These are phyloP conservation scores for Malurus splendens DNA, from an alignment of 2,797 vertebrate genomes.

Conservation along the genomic window DNA sequence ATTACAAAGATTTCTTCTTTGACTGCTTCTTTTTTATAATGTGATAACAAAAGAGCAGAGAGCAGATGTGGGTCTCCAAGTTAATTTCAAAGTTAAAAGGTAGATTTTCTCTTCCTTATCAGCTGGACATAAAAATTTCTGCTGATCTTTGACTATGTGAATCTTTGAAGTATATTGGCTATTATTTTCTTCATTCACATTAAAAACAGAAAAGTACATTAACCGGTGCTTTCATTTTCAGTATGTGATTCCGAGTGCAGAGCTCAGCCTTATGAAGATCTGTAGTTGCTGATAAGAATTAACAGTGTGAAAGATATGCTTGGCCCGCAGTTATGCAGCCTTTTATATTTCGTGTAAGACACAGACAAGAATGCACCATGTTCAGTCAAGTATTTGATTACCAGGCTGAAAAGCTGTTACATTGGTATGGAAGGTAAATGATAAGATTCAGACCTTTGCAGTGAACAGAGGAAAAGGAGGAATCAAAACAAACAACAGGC, in stretches of 20 bases:
- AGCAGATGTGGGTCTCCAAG: not conserved
- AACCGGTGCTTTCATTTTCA: not conserved
- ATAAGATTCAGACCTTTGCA: not conserved
- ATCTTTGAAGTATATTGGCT: not conserved
- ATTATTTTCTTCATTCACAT: not conserved
- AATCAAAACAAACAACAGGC: not conserved
- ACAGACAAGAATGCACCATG: not conserved
- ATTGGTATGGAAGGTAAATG: not conserved
- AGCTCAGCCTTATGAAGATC: not conserved
- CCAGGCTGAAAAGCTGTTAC: not conserved
- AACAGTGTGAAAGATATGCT: not conserved
- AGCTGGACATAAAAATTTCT: not conserved
- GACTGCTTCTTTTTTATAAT: not conserved
- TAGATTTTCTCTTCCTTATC: not conserved
- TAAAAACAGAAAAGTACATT: not conserved
- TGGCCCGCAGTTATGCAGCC: not conserved
- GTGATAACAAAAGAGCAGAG: not conserved
- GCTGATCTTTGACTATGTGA: not conserved
- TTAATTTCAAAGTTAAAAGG: not conserved
- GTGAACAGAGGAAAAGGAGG: not conserved
- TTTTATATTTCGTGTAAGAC: not conserved
- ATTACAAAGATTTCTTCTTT: not conserved
- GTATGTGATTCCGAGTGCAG: not conserved
- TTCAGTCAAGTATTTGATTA: not conserved
- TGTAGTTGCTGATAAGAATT: not conserved